Percentiles rank a stretch among this genome's conserved stretches.
These are phyloP conservation scores for Zosterops japonicus DNA, from an alignment of 2,113 vertebrate genomes.

Conservation along the genomic window DNA sequence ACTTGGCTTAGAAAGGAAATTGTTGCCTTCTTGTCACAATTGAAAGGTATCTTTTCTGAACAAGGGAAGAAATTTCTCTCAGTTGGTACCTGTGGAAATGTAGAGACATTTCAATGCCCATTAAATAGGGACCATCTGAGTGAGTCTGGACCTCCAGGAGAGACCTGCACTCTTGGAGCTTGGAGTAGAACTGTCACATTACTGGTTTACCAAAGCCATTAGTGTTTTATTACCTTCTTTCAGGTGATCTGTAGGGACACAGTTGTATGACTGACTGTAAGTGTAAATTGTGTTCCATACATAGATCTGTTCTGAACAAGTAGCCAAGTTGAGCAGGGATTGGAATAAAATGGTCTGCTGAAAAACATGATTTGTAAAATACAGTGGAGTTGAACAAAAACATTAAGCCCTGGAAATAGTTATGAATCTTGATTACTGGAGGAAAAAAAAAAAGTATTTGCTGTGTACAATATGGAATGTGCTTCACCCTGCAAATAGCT, in stretches of 20 bases:
- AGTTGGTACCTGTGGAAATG: not conserved
- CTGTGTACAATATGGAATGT: not conserved
- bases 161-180: not conserved
- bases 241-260: not conserved
- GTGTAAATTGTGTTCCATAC: not conserved
- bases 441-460: not conserved
- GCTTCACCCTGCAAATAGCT: not conserved
- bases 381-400: not conserved
- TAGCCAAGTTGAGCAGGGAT: not conserved
- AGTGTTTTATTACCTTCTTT: not conserved
- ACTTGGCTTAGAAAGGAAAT: conserved; percentile 11
- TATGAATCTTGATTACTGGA: not conserved
- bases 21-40: not conserved
- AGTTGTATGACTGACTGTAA: not conserved
- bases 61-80: not conserved
- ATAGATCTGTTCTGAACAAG: not conserved
- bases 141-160: not conserved
- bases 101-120: not conserved
- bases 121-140: not conserved
- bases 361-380: not conserved
- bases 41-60: not conserved
- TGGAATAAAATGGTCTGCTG: not conserved
- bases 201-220: not conserved
- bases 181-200: not conserved
- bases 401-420: not conserved